Percentiles rank a stretch among this genome's conserved stretches.
Conservation (phyloP, 2,113 vertebrate genomes). For the Antechinus flavipes region DNA sequence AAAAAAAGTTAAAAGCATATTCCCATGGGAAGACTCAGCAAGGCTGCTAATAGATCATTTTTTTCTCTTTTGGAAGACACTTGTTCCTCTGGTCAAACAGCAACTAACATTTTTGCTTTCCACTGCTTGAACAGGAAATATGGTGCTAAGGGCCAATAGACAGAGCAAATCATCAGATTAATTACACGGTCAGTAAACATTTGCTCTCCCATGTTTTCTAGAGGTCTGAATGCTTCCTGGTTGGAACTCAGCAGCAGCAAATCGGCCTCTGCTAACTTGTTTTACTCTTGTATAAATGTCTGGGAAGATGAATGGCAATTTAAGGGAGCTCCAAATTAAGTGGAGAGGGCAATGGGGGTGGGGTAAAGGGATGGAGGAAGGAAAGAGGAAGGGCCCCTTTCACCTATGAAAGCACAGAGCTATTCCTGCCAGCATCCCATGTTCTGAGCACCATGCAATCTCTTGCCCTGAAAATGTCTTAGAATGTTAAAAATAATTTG, state of each 20-base stretch:
- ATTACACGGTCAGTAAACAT: conserved; percentile 98
- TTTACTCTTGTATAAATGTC: conserved; percentile 65
- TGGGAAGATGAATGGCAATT: conserved; percentile 64
- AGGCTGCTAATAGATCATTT: conserved; percentile 86
- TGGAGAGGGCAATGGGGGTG: not conserved
- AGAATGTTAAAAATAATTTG: not conserved
- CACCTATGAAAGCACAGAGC: conserved; percentile 12
- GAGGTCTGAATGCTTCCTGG: conserved; percentile 89
- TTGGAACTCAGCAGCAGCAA: conserved; percentile 64
- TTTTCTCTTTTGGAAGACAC: conserved; percentile 86
- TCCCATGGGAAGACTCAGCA: conserved; percentile 87
- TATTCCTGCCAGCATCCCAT: not conserved
- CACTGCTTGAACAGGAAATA: conserved; percentile 91
- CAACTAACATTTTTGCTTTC: conserved; percentile 85
- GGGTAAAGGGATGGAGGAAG: not conserved
- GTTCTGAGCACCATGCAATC: not conserved
- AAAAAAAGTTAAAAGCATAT: conserved; percentile 85
- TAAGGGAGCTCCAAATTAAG: conserved; percentile 63
- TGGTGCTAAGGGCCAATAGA: conserved; percentile 90
- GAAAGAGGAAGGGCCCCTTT: not conserved
- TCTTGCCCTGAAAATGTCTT: not conserved
- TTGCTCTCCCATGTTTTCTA: conserved; percentile 89
- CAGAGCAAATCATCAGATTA: conserved; percentile 93
- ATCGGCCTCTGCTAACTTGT: conserved; percentile 62
- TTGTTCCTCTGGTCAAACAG: conserved; percentile 89